A percentile compares a stretch with the other conserved stretches of the same genome.
phyloP scores from a whole-genome alignment of 2,113 vertebrate genomes.

The Sinocyclocheilus grahami region DNA sequence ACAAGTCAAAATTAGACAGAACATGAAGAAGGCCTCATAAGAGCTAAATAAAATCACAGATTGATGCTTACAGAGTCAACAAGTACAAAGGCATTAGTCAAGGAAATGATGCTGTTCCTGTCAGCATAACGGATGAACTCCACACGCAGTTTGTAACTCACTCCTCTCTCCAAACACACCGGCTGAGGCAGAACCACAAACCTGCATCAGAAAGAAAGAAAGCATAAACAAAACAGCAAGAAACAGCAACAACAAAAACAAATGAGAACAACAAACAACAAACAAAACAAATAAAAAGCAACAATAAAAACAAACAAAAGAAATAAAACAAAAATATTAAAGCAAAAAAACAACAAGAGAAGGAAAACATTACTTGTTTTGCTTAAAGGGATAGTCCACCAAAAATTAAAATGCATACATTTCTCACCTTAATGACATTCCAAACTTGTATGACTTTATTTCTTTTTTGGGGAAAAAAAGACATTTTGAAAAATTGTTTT shows the following conservation, averaged over 20 bases:
- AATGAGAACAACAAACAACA: too few relatives aligned
- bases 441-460: too few relatives aligned
- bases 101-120: constrained; percentile 70
- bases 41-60: background rate
- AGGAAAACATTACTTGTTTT: background rate
- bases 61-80: constrained; percentile 86
- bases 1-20: background rate
- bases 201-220: constrained; percentile 67
- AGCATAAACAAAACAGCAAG: background rate
- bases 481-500: too few relatives aligned
- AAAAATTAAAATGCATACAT: too few relatives aligned
- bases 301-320: too few relatives aligned
- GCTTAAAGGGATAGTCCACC: too few relatives aligned
- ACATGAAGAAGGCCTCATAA: background rate
- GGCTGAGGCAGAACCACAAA: constrained; percentile 80
- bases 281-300: too few relatives aligned
- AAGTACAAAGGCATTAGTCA: constrained; percentile 74
- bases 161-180: constrained; percentile 86
- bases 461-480: background rate
- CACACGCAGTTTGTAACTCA: constrained; percentile 84
- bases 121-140: constrained; percentile 83
- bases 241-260: too few relatives aligned
- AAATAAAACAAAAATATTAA: too few relatives aligned
- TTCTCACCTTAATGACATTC: background rate
- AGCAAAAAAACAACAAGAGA: background rate